phyloP scores from a whole-genome alignment of 2,113 vertebrate genomes.

The Myocastor coypus region DNA sequence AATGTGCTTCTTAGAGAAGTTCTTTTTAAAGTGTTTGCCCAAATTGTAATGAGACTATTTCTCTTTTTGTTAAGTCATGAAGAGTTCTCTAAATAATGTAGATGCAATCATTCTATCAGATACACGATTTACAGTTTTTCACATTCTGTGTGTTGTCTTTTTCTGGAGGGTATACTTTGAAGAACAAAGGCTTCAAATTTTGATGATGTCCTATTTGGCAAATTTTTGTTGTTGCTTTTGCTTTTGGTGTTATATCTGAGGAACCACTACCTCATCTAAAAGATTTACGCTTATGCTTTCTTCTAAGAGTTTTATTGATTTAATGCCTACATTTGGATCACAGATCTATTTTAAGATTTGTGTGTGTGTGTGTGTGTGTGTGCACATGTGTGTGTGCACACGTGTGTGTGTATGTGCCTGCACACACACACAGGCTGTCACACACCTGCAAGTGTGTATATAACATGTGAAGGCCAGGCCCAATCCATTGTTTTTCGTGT shows the following conservation, averaged over 20 bases:
- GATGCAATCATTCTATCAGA: constrained; percentile 12
- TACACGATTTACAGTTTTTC: neutral
- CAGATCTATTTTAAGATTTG: neutral
- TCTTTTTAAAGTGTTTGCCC: neutral
- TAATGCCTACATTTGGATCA: neutral
- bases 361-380: neutral
- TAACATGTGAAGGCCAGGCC: neutral
- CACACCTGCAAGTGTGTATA: neutral
- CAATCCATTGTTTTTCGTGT: constrained; percentile 30
- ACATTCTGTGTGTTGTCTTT: neutral
- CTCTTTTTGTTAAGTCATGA: constrained; percentile 29
- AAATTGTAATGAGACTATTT: constrained; percentile 14
- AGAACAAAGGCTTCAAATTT: constrained; percentile 29
- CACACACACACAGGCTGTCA: too few species aligned
- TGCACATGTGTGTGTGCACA: neutral
- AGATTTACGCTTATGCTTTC: constrained; percentile 34
- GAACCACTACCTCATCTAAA: neutral
- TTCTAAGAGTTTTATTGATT: constrained; percentile 37
- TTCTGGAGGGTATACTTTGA: constrained; percentile 43
- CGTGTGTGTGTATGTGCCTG: too few species aligned
- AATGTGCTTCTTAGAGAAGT: constrained; percentile 20
- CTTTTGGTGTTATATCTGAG: constrained; percentile 2
- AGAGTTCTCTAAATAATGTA: constrained; percentile 21
- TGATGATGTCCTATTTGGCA: neutral
- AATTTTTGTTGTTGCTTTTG: neutral